Conservation (phyloP, 2,888 invertebrate genomes). For the Athalia rosae region DNA sequence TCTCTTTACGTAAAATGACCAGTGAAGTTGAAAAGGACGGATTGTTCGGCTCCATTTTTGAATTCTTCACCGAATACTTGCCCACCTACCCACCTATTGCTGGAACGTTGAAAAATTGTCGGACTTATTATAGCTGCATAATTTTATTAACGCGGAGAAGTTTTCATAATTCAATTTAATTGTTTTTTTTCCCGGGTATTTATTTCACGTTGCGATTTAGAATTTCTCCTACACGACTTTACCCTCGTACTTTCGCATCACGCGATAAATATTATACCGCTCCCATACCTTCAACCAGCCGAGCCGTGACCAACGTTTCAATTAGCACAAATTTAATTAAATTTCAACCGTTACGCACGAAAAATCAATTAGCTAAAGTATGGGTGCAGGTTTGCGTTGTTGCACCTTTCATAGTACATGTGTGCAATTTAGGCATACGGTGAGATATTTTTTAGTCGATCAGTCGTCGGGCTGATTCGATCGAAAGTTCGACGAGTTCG, state of each 20-base stretch:
- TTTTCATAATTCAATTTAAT: neutral
- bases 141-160: too few species aligned
- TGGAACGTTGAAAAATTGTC: too few species aligned
- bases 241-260: neutral
- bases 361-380: slow-evolving; percentile 64
- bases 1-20: too few species aligned
- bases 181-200: neutral
- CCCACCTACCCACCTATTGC: too few species aligned
- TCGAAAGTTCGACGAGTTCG: neutral
- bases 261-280: neutral
- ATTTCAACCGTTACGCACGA: slow-evolving; percentile 57
- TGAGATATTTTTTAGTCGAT: slow-evolving; percentile 60
- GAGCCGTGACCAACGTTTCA: slow-evolving; percentile 59
- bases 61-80: too few species aligned
- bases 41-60: too few species aligned
- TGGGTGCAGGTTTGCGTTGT: slow-evolving; percentile 47
- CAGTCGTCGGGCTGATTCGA: slow-evolving; percentile 37
- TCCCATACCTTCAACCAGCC: neutral
- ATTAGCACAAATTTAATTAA: slow-evolving; percentile 60
- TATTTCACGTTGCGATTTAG: slow-evolving; percentile 2
- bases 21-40: too few species aligned
- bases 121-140: too few species aligned
- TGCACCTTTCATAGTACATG: too few species aligned
- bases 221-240: slow-evolving; percentile 16
- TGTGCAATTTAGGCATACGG: slow-evolving; percentile 52